Conservation (phyloP, 2,113 vertebrate genomes). For the Pogonocichla stellata region DNA sequence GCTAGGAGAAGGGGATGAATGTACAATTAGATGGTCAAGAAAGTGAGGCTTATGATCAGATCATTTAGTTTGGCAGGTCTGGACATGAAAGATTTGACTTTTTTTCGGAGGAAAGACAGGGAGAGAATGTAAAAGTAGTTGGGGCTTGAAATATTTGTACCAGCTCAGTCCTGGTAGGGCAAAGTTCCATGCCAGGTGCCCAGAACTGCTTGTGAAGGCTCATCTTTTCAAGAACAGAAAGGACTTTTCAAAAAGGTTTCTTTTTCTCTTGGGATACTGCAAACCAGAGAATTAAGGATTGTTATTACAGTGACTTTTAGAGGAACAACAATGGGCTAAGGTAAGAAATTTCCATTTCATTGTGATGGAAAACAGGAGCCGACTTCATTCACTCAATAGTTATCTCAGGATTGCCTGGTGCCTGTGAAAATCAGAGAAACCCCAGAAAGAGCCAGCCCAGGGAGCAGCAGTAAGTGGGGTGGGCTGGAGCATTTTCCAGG, state of each 20-base stretch:
- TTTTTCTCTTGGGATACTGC: neutral
- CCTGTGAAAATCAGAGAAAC: neutral
- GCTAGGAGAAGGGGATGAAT: neutral
- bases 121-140: neutral
- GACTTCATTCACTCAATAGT: neutral
- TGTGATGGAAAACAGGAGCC: neutral
- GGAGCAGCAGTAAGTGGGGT: fast-evolving
- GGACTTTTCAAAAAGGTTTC: neutral
- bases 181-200: neutral
- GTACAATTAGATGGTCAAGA: neutral
- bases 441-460: neutral
- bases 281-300: neutral
- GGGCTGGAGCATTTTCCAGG: neutral
- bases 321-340: neutral
- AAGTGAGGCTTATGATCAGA: neutral
- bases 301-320: neutral
- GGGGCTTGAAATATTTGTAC: neutral
- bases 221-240: neutral
- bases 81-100: neutral
- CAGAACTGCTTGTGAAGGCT: neutral
- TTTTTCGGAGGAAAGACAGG: neutral
- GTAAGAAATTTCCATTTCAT: neutral
- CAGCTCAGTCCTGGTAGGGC: neutral
- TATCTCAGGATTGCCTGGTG: neutral
- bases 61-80: neutral